phyloP scores from a whole-genome alignment of 2,113 vertebrate species.

The Columba janthina region DNA sequence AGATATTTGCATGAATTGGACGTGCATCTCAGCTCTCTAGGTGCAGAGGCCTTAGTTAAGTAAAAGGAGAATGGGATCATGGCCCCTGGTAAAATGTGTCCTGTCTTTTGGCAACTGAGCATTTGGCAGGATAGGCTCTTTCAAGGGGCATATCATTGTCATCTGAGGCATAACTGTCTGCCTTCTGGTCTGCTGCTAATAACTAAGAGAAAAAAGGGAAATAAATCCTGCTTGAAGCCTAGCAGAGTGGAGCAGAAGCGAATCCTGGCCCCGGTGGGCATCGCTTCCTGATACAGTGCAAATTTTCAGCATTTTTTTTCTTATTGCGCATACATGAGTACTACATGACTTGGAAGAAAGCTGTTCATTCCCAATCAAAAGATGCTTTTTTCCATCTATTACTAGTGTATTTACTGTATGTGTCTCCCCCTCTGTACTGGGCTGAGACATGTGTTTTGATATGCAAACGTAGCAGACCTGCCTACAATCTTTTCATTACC shows the following conservation, averaged over 20 bases:
- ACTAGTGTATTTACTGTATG: background rate
- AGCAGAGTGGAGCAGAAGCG: background rate
- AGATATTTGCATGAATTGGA: background rate
- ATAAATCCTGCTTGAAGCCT: background rate
- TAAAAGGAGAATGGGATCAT: background rate
- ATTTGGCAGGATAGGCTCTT: background rate
- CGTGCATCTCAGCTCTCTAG: fast-evolving
- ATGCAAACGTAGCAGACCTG: background rate
- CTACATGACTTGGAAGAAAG: background rate
- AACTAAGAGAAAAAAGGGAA: background rate
- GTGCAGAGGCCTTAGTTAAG: background rate
- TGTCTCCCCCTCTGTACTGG: background rate
- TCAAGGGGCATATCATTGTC: background rate
- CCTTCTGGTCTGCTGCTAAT: background rate
- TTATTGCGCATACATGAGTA: background rate
- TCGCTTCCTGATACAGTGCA: background rate
- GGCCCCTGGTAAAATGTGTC: background rate
- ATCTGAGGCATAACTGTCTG: background rate
- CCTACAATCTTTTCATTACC: background rate
- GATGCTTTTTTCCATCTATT: background rate
- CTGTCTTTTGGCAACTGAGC: background rate
- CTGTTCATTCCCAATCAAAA: background rate
- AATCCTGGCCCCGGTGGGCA: background rate
- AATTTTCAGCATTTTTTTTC: background rate
- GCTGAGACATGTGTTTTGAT: background rate